Evolutionary conservation across 64 coral and sea anemone species (phyloP), one percentile per base, ranked within the genome.

Genomic region (Montipora sp.): DNA sequence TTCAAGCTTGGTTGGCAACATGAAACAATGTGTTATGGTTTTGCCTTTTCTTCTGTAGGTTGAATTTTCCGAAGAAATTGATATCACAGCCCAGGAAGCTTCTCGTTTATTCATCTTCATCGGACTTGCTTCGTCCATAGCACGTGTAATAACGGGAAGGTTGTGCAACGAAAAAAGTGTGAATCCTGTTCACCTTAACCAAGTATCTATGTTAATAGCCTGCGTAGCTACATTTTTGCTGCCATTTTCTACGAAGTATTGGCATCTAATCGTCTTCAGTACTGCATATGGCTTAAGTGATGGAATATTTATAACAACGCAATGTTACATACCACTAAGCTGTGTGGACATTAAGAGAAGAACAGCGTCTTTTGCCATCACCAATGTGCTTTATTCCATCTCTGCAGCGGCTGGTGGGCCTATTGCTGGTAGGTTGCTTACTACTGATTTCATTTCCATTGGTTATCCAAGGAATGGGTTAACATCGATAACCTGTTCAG

Each of bases 41-140:
- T 44, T 72, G 47, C 10, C 36, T 7, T 60, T 46, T 0, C 19
- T 36, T 36, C 36, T 36, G 36, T 36, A 92, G 90, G 90, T 92
- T 0, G 18, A 44, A 9, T 92, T 73, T 46, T 73, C 58, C 11
- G 59, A 92, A 16, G 90, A 92, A 45, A 61, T 59, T 50, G 44
- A 44, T 9, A 78, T 92, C 19, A 23, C 81, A 65, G 47, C 80
- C 1, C 19, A 59, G 2, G 75, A 77, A 47, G 73, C 81, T 4
- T 92, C 90, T 55, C 59, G 50, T 1, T 57, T 92, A 9, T 92
- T 87, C 43, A 92, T 92, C 14, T 86, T 77, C 19, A 86, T 86
- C 48, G 90, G 90, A 3, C 47, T 92, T 10, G 74, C 71, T 58
- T 92, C 90, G 3, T 48, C 60, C 13, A 0, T 92, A 1, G 60